Evolutionary conservation across 2,797 vertebrate species (phyloP), one percentile per base, ranked within the genome.

Genomic region (Phoeniculus purpureus): DNA sequence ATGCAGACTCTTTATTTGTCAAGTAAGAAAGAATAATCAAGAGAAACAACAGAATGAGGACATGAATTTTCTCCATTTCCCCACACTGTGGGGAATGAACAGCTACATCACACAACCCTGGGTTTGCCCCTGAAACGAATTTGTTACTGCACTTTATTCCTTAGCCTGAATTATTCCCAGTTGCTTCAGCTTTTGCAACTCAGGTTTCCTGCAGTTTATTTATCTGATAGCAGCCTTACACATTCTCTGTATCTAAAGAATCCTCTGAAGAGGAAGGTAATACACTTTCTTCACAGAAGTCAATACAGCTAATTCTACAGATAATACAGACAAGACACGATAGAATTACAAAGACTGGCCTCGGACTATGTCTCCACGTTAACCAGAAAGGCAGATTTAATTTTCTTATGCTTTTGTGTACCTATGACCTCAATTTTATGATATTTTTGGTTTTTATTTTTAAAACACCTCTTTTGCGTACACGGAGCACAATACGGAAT

Each of bases 161-260:
- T 80, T 92, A 90, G 90, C 88, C 85, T 26, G 62, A 95, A 91
- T 95, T 92, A 94, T 64, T 82, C 72, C 62, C 78, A 90, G 66
- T n/a, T 92, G 59, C 45, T 87, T 60, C 10, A 6, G 83, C 65
- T 89, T 77, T 51, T 59, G 60, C 55, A 90, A 68, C 54, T 87
- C 55, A 62, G 16, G 84, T 85, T 92, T 93, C 75, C 74, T 60
- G 62, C 31, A 66, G 45, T 70, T 82, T 72, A 72, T 85, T 87
- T 71, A 92, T 80, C 72, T 87, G 72, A 51, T 58, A 72, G 59
- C 21, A 90, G 51, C 65, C 32, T 70, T 32, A 26, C 15, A 73
- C 32, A 27, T 75, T 82, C 51, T 34, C 72, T 82, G 56, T 50
- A 82, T 52, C 55, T 67, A 47, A 18, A 79, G 29, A 80, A 90